Percentiles rank a stretch among this genome's conserved stretches.
Evolutionary conservation across 2,113 vertebrate genomes (phyloP).

Genomic region (Ramphastos sulfuratus): DNA sequence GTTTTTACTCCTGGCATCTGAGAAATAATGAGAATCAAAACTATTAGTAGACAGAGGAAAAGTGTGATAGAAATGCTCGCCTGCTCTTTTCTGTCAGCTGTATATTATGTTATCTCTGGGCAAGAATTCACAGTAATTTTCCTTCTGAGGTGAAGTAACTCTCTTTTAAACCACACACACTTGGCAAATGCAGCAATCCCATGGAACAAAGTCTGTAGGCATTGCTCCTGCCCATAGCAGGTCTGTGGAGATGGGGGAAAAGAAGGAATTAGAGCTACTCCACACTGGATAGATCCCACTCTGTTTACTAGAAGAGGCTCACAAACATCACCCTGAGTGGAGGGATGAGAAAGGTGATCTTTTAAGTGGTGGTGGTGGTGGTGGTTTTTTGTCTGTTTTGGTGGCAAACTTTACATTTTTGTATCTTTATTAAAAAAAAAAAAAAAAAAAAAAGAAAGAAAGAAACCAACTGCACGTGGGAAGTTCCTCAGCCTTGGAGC

Average conservation of each 20-base stretch:
- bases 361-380: no score
- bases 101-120: slow-evolving; percentile 47
- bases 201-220: slow-evolving; percentile 3
- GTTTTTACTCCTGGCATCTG: slow-evolving; percentile 57
- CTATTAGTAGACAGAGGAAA: slow-evolving; percentile 47
- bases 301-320: neutral
- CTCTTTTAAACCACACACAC: neutral
- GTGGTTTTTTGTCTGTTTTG: neutral
- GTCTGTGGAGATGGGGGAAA: neutral
- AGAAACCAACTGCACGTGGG: slow-evolving; percentile 48
- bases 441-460: neutral
- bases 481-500: slow-evolving; percentile 52
- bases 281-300: neutral
- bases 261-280: neutral
- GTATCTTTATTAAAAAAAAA: neutral
- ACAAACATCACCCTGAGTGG: neutral
- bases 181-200: neutral
- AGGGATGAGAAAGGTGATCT: neutral
- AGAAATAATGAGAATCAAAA: slow-evolving; percentile 72
- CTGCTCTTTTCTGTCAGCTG: slow-evolving; percentile 29
- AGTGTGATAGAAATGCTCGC: slow-evolving; percentile 7
- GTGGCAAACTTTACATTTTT: neutral
- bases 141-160: neutral
- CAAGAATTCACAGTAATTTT: slow-evolving; percentile 30
- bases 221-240: slow-evolving; percentile 1